Base-by-base conservation (phyloP, 2,888 invertebrate genomes). In the Hartigia nigra region DNA sequence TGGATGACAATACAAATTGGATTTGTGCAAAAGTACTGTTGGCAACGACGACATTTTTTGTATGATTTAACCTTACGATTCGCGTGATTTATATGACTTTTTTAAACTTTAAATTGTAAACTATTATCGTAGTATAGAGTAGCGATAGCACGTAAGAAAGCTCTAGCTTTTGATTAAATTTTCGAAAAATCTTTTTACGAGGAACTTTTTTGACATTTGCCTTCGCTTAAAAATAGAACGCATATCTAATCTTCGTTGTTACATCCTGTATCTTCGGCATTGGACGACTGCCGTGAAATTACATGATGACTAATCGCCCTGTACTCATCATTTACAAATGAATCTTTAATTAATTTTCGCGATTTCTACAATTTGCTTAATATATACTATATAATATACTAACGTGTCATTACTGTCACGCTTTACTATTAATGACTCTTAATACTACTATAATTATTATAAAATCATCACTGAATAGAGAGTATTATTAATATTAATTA, bases 401-500 rank as follows among this genome's bases (percentile, higher is more conserved):
- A 81, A 81, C 81, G 82, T 86, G 81, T 82, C 80, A 79, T 82
- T 78, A 79, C 77, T 82, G 78, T 84, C 79, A 79, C 79, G 74
- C 69, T 82, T 81, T 79, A 78, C 79, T 81, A 81, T 76, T 82
- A 80, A 80, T 70, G 34, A 81, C 78, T 75, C 70, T 79, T 69
- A 82, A 76, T 37, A 79, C 77, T 69, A 77, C 75, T 55, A 75
- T 77, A 77, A 79, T 79, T 82, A 80, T 79, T 83, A 83, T 83
- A 79, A 85, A 86, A 89, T 85, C 86, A 87, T 88, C 88, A 87
- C 86, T 85, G 84, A 85, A 87, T 89, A 90, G 88, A 90, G 87
- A 89, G 90, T 89, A 90, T 89, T 89, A 89, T 89, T 89, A 86
- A 87, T 87, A 90, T 88, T 88, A 87, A 88, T 87, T 87, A 88